Percentiles rank a stretch among this genome's conserved stretches.
phyloP scores from a whole-genome alignment of 2,113 vertebrate species.

The Sebastes fasciatus region DNA sequence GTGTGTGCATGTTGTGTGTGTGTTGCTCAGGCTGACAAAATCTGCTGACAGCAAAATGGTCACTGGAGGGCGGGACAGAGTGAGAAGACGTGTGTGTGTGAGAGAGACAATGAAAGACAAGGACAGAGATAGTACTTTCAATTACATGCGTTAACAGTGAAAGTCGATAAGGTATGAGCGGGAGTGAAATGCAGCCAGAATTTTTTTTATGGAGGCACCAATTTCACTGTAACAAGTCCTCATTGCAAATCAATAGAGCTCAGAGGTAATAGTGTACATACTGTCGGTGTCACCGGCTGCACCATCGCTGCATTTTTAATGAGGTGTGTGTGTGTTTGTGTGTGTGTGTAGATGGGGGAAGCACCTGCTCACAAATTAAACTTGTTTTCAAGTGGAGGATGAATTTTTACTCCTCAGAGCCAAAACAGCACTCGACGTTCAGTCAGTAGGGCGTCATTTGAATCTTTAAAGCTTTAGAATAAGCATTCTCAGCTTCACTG shows the following conservation, averaged over 20 bases:
- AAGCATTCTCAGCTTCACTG: not conserved
- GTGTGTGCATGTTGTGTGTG: too few species aligned
- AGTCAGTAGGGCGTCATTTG: not conserved
- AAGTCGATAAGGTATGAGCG: constrained; percentile 36
- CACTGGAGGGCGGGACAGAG: constrained; percentile 19
- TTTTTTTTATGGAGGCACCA: constrained; percentile 23
- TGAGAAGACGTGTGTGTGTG: not conserved
- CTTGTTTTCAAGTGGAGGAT: not conserved
- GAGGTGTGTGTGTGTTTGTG: not conserved
- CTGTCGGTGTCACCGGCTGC: constrained; percentile 27
- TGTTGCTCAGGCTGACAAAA: constrained; percentile 8
- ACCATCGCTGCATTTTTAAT: constrained; percentile 24
- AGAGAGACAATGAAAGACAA: constrained; percentile 16
- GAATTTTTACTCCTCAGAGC: not conserved
- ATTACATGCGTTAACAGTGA: constrained; percentile 36
- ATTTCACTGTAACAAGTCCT: constrained; percentile 33
- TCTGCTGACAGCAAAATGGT: constrained; percentile 52
- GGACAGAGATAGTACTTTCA: constrained; percentile 50
- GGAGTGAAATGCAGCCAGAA: constrained; percentile 11
- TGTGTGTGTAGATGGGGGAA: not conserved
- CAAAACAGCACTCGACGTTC: not conserved
- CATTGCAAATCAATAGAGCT: constrained; percentile 46
- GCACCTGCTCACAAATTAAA: constrained; percentile 12
- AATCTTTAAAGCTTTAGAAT: too few species aligned
- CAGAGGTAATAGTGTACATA: not conserved